Evolutionary conservation across 2,797 vertebrate genomes (phyloP).

Genomic region (Eutrigla gurnardus): DNA sequence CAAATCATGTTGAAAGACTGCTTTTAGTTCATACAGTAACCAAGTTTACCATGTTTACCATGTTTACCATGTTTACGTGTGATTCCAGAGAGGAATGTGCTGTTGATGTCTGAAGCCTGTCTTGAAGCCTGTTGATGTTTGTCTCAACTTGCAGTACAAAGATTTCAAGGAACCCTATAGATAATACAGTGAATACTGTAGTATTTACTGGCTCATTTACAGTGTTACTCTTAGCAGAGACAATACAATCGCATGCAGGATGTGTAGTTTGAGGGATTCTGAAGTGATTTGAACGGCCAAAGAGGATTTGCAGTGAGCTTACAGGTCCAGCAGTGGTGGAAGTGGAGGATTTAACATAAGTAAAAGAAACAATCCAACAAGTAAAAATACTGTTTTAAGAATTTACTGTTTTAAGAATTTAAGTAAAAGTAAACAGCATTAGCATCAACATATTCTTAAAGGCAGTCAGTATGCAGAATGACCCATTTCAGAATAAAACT

Average conservation of each 20-base stretch:
- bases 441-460: background rate
- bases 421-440: background rate
- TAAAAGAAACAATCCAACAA: too few relatives aligned
- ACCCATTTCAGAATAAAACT: too few relatives aligned
- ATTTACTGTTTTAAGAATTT: background rate
- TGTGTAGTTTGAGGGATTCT: background rate
- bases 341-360: too few relatives aligned
- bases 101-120: too few relatives aligned
- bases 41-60: too few relatives aligned
- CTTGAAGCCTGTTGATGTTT: background rate
- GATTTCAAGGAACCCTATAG: background rate
- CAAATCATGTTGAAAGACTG: background rate
- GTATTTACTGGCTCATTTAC: background rate
- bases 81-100: slow-evolving; percentile 26
- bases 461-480: too few relatives aligned
- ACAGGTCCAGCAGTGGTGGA: background rate
- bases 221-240: background rate
- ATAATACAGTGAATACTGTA: background rate
- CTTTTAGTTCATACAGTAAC: slow-evolving; percentile 2
- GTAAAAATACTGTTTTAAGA: too few relatives aligned
- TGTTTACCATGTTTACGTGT: background rate
- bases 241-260: background rate
- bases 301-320: background rate
- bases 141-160: slow-evolving; percentile 36
- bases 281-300: background rate